Evolutionary conservation across 2,797 vertebrate species (phyloP).

Genomic region (Catamblyrhynchus diadema): DNA sequence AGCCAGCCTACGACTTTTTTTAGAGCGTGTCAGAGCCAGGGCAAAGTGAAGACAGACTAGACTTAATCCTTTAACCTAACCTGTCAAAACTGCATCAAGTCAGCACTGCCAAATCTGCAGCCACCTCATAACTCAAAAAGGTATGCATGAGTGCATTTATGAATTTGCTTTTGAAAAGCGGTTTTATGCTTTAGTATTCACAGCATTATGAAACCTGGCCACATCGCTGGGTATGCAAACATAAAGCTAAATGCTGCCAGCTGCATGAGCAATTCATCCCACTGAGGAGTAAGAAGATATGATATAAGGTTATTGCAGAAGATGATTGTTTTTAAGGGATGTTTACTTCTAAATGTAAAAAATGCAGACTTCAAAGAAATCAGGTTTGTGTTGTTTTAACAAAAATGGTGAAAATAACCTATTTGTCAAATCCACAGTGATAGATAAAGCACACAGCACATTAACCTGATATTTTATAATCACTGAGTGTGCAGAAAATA

Average conservation of each 20-base stretch:
- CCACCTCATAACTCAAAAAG: conserved; percentile 72
- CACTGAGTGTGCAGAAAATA: not conserved
- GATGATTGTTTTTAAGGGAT: not conserved
- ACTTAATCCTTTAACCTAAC: conserved; percentile 74
- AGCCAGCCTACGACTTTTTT: conserved; percentile 71
- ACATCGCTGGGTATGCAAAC: conserved; percentile 3
- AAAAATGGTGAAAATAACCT: not conserved
- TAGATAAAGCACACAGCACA: not conserved
- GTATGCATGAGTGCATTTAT: conserved; percentile 72
- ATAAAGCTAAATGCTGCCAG: conserved; percentile 24
- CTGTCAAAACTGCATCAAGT: conserved; percentile 76
- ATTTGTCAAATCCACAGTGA: not conserved
- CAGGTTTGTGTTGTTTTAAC: not conserved
- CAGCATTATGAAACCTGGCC: conserved; percentile 51
- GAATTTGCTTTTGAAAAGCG: conserved; percentile 68
- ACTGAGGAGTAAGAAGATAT: not conserved
- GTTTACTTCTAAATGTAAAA: not conserved
- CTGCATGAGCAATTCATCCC: conserved; percentile 32
- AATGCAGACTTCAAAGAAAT: not conserved
- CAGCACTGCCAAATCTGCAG: conserved; percentile 68
- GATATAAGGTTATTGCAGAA: conserved; percentile 18
- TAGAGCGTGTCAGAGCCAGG: conserved; percentile 80
- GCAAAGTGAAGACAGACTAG: conserved; percentile 77
- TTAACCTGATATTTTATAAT: not conserved
- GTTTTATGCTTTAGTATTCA: conserved; percentile 66